Conservation (phyloP, 2,888 invertebrate species). For the Scaptomyza cyrtandrae region DNA sequence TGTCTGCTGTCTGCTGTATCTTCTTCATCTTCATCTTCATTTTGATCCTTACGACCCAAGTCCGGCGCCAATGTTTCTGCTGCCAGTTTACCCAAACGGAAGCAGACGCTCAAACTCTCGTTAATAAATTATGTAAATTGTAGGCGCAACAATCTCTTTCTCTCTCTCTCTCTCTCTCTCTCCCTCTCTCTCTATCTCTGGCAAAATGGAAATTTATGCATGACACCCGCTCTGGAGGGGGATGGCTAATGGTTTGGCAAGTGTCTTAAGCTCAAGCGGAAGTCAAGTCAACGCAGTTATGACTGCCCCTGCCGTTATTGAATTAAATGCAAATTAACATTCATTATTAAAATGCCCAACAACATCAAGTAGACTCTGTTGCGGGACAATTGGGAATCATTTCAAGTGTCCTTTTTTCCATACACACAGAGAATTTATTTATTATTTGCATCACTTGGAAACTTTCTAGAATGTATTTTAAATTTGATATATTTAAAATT, state of each 20-base stretch:
- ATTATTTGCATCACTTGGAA: background rate
- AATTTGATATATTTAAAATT: background rate
- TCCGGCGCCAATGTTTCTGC: constrained; percentile 16
- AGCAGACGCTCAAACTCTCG: constrained; percentile 77
- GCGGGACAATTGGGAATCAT: background rate
- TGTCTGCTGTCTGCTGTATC: background rate
- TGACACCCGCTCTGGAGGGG: constrained; percentile 17
- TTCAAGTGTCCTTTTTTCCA: background rate
- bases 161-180: background rate
- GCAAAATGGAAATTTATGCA: constrained; percentile 66
- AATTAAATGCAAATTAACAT: constrained; percentile 67
- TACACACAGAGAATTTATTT: background rate
- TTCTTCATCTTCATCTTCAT: background rate
- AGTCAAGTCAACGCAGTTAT: constrained; percentile 65
- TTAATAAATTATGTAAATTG: constrained; percentile 78
- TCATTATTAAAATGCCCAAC: constrained; percentile 45
- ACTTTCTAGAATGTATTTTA: background rate
- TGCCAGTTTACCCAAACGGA: constrained; percentile 55
- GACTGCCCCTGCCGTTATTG: constrained; percentile 52
- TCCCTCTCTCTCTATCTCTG: constrained; percentile 12
- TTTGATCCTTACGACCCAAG: constrained; percentile 33
- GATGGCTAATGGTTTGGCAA: constrained; percentile 48
- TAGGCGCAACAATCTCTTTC: constrained; percentile 67
- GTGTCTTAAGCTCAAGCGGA: constrained; percentile 66
- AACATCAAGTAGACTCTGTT: constrained; percentile 26